Conservation (phyloP, 2,797 vertebrate genomes). For the Eurystomus glaucurus region DNA sequence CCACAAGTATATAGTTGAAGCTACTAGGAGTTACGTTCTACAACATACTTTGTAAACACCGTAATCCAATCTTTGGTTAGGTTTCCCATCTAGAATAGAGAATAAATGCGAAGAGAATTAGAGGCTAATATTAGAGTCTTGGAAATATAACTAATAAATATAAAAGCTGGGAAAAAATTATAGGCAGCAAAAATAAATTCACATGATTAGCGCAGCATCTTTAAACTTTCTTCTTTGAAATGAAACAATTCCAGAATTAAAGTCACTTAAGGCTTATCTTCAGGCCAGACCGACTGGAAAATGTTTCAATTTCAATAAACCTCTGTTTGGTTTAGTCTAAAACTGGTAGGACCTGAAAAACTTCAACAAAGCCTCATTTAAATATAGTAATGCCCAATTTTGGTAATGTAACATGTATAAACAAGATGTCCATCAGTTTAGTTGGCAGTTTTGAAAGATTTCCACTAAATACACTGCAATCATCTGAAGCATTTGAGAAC, state of each 20-base stretch:
- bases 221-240: neutral
- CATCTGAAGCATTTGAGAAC: slow-evolving; percentile 50
- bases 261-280: slow-evolving; percentile 21
- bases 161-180: slow-evolving; percentile 60
- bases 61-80: neutral
- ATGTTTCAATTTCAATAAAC: slow-evolving; percentile 54
- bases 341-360: slow-evolving; percentile 68
- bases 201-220: neutral
- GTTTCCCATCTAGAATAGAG: neutral
- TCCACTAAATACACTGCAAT: slow-evolving; percentile 42
- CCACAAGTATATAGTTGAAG: neutral
- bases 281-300: slow-evolving; percentile 42
- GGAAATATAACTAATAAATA: slow-evolving; percentile 32
- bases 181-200: slow-evolving; percentile 20
- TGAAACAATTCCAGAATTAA: slow-evolving; percentile 38
- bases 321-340: slow-evolving; percentile 43
- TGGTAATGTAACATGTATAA: slow-evolving; percentile 55
- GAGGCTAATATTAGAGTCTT: neutral
- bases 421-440: slow-evolving; percentile 63
- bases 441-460: slow-evolving; percentile 62
- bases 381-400: slow-evolving; percentile 73
- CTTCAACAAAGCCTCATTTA: slow-evolving; percentile 65
- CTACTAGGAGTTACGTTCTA: neutral
- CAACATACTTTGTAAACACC: neutral
- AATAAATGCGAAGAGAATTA: neutral